Evolutionary conservation across 2,113 vertebrate genomes (phyloP), one percentile per base, ranked within the genome.

Genomic region (Mus pahari): DNA sequence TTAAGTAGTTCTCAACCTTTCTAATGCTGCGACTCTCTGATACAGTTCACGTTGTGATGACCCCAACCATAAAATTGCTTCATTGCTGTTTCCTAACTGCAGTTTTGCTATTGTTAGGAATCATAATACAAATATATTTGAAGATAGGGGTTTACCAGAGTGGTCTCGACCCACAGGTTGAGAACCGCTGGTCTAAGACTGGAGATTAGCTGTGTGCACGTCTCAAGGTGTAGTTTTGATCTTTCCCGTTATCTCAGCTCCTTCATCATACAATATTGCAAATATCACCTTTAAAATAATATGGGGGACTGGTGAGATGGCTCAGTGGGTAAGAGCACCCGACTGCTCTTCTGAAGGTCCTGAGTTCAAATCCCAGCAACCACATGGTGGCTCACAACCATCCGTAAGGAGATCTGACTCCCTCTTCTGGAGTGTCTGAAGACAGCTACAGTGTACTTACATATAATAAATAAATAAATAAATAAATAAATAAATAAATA

Each of bases 211-310:
- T 86, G 42, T 33, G 4, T 86, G 28, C 0, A 14, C 3, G 8
- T 24, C 31, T 20, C 24, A 39, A 3, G 31, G 5, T 10, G 31
- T 66, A 68, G 31, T 45, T n/a, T 84, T 45, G 11, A 70, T 33
- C 24, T 95, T 92, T 93, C 87, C 55, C 9, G 19, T 84, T 50
- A 86, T 88, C 24, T 95, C 28, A 89, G 1, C 24, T 33, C 26
- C n/a, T 88, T 82, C 73, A 58, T 73, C 83, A 39, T 81, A 17
- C 64, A 93, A 45, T 71, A 81, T 36, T 96, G 19, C 45, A 31
- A n/a, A 20, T 92, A 75, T 79, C 58, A 82, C 84, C 73, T 96
- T 96, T 91, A 82, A 77, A 91, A 94, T 95, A 73, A 17, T 14
- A 48, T 77, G 92, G 4, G 22, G n/a, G n/a, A n/a, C n/a, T n/a